A percentile compares a stretch with the other conserved stretches of the same genome.
These are phyloP conservation scores for Urocolius indicus DNA, from an alignment of 2,113 vertebrate genomes.

Conservation along the genomic window DNA sequence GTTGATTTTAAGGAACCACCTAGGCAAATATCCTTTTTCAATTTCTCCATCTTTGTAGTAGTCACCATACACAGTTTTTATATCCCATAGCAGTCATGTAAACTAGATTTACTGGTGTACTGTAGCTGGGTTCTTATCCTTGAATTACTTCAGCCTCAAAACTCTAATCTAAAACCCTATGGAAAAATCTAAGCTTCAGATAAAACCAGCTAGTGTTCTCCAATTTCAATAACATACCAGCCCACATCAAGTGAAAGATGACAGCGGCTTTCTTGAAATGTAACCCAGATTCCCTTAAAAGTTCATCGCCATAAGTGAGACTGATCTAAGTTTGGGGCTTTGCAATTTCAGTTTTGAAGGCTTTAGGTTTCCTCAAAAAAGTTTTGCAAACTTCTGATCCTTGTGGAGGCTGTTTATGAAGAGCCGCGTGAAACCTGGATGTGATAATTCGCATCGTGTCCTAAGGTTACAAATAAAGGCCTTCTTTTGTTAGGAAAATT, in stretches of 20 bases:
- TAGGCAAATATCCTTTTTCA: background rate
- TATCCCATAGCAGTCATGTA: background rate
- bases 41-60: background rate
- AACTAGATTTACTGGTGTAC: background rate
- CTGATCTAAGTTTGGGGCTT: background rate
- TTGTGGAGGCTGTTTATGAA: background rate
- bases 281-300: constrained; percentile 19
- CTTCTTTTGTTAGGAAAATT: background rate
- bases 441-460: background rate
- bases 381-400: background rate
- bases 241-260: constrained; percentile 36
- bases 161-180: background rate
- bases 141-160: constrained; percentile 13
- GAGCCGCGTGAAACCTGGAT: background rate
- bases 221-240: constrained; percentile 39
- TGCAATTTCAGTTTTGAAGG: constrained; percentile 26
- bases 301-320: constrained; percentile 7
- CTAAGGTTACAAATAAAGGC: constrained; percentile 2
- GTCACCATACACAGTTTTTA: background rate
- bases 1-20: background rate
- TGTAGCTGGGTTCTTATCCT: background rate
- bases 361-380: constrained; percentile 5
- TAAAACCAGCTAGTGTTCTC: constrained; percentile 33
- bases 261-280: constrained; percentile 52
- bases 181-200: constrained; percentile 40